Conservation (phyloP, 2,888 invertebrate species). For the Metallyticus violacea region DNA sequence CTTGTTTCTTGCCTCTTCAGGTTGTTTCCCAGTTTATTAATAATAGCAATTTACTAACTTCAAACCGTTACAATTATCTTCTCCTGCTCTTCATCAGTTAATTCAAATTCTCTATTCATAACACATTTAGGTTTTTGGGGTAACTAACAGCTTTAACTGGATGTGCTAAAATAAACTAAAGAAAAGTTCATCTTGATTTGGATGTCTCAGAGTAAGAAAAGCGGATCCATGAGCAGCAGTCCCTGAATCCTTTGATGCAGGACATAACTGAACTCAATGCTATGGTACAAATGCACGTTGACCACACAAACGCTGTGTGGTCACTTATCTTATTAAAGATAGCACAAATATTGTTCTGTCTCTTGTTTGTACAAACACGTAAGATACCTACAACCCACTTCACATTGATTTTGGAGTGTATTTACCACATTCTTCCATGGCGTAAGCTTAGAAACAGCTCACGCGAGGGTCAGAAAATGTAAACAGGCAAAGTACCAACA, state of each 20-base stretch:
- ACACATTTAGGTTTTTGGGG: neutral
- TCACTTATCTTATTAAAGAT: neutral
- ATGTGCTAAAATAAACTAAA: no score
- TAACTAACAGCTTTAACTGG: neutral
- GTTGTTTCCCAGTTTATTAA: neutral
- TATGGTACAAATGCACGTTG: neutral
- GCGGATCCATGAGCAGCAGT: no score
- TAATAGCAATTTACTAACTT: neutral
- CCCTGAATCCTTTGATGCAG: no score
- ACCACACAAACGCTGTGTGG: neutral
- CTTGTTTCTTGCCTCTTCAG: neutral
- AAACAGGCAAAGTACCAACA: no score
- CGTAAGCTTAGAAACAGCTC: no score
- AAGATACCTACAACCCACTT: neutral
- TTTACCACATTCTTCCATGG: no score
- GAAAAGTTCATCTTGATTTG: neutral
- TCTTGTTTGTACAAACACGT: neutral
- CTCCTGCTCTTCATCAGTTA: neutral
- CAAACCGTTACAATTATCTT: neutral
- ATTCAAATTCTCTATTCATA: neutral
- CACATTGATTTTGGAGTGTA: neutral
- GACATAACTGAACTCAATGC: neutral
- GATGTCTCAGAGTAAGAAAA: no score
- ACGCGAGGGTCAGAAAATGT: no score
- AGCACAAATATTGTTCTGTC: neutral